Percentiles rank a stretch among this genome's conserved stretches.
phyloP scores from a whole-genome alignment of 2,888 invertebrate genomes.

The Didymodactylos carnosus region DNA sequence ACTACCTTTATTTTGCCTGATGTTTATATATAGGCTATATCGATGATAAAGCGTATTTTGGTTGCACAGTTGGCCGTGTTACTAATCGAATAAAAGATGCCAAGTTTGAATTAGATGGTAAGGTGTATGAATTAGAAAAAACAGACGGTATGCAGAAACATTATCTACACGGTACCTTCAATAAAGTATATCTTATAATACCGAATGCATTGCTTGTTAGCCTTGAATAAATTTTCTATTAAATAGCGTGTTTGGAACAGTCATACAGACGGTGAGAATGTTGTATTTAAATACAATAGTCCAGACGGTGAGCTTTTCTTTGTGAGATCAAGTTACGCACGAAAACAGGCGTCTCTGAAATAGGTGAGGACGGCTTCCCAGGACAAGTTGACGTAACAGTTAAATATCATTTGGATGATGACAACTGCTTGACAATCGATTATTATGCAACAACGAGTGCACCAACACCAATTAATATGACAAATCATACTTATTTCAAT shows the following conservation, averaged over 20 bases:
- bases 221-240: too few species aligned
- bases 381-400: conserved; percentile 55
- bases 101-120: conserved; percentile 48
- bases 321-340: neutral
- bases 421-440: conserved; percentile 50
- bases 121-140: conserved; percentile 48
- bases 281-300: neutral
- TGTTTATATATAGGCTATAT: neutral
- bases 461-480: conserved; percentile 63
- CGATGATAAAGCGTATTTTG: conserved; percentile 36
- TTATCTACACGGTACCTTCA: conserved; percentile 70
- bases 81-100: conserved; percentile 56
- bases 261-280: neutral
- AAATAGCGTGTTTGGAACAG: conserved; percentile 28
- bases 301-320: neutral
- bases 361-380: conserved; percentile 70
- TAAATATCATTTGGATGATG: conserved; percentile 49
- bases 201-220: too few species aligned
- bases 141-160: conserved; percentile 45
- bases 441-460: conserved; percentile 56
- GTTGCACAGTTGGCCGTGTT: conserved; percentile 64
- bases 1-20: neutral
- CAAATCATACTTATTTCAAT: conserved; percentile 74
- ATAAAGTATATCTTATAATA: too few species aligned
- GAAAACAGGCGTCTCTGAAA: neutral